Base-by-base conservation (phyloP, 2,888 invertebrate species). In the Conops quadrifasciatus region DNA sequence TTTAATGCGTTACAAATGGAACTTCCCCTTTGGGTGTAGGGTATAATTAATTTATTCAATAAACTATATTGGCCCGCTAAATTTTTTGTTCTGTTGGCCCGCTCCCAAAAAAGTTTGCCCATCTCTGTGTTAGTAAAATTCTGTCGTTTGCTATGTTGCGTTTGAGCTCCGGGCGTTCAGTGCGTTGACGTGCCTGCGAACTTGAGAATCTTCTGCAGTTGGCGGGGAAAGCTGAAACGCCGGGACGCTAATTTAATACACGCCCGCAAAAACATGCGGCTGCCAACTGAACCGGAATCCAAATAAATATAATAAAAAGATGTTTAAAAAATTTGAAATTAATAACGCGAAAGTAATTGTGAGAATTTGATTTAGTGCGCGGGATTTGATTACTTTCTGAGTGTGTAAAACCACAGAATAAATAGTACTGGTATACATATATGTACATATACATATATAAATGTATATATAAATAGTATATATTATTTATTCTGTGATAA, bases 321-420 rank as follows among this genome's bases (percentile, higher is more conserved):
- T 67, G 68, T 75, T 75, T 74, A 67, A 70, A 77, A 75, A 77
- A 76, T 75, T 77, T 75, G 73, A 74, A 77, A 74, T 78, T 78
- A 78, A 78, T 78, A 77, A 76, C 77, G 75, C 76, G 78, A 75
- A 75, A 75, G 74, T 78, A 78, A 78, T 78, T 75, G 76, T 72
- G 74, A 74, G 51, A 26, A 59, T 67, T 60, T 67, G 67, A 67
- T 67, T 67, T 67, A 67, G 59, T 67, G 59, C 59, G 26, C 53
- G 62, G 74, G 76, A 75, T 77, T 77, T 77, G 77, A 77, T 77
- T 76, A 76, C 26, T 59, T 59, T 59, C 45, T 45, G 28, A 66
- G 56, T 56, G 66, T 36, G 21, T 21, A 7, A 36, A 9, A 36
- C 36, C 9, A n/a, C n/a, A n/a, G n/a, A n/a, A n/a, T n/a, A n/a